Conservation (phyloP, 1,140 invertebrate genomes). For the Drosophila serrata region DNA sequence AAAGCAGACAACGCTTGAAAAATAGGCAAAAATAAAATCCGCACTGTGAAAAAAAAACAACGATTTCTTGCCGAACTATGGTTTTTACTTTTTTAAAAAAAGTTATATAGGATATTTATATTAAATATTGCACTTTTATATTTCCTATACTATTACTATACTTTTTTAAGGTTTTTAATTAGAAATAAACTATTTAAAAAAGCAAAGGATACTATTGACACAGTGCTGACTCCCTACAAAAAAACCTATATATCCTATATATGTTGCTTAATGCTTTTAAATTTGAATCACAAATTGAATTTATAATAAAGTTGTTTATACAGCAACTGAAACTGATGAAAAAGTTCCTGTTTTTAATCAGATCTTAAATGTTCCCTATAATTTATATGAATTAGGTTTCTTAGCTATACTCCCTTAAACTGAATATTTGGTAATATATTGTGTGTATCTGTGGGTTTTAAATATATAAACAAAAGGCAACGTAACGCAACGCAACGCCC, state of each 20-base stretch:
- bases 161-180: no score
- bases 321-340: background rate
- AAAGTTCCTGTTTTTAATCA: no score
- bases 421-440: background rate
- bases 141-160: background rate
- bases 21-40: slow-evolving; percentile 1
- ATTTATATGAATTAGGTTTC: background rate
- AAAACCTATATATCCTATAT: no score
- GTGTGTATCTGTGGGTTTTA: slow-evolving; percentile 7
- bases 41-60: background rate
- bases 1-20: slow-evolving; percentile 22
- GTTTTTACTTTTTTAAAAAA: no score
- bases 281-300: background rate
- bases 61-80: no score
- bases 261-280: no score
- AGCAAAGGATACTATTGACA: no score
- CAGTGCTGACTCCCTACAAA: no score
- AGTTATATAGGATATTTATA: no score
- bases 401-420: background rate
- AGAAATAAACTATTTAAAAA: no score
- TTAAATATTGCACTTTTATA: no score
- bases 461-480: slow-evolving; percentile 14
- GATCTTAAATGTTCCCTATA: no score
- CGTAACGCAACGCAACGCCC: slow-evolving; percentile 42
- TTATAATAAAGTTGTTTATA: background rate